A percentile compares a stretch with the other conserved stretches of the same genome.
phyloP scores from a whole-genome alignment of 2,113 vertebrate genomes.

The Columba janthina region DNA sequence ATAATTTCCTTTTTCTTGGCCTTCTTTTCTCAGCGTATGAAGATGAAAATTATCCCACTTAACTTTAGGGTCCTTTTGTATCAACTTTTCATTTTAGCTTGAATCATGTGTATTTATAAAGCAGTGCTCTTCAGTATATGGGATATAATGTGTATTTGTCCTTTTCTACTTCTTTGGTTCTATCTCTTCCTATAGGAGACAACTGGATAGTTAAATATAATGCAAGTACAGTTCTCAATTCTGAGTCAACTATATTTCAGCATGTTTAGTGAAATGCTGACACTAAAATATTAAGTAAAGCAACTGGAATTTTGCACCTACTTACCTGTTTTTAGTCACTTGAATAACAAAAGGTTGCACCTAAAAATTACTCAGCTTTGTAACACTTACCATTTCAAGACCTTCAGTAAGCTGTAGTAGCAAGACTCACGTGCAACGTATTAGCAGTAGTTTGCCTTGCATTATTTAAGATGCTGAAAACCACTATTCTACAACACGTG shows the following conservation, averaged over 20 bases:
- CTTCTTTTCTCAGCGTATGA: neutral
- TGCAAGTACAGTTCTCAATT: neutral
- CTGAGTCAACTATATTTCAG: neutral
- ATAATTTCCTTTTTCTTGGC: neutral
- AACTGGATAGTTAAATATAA: neutral
- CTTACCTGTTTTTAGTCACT: neutral
- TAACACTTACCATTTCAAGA: neutral
- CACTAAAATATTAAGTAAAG: neutral
- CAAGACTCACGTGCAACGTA: neutral
- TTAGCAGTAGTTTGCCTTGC: neutral
- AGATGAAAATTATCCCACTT: neutral
- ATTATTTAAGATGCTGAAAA: neutral
- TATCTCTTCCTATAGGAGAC: neutral
- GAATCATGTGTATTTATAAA: neutral
- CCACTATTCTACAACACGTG: neutral
- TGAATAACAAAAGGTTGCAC: neutral
- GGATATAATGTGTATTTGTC: neutral
- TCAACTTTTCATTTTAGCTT: neutral
- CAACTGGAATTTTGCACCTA: neutral
- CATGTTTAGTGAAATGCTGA: neutral
- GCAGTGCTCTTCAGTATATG: neutral
- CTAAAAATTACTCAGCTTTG: neutral
- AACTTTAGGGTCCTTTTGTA: neutral
- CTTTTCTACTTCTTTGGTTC: neutral
- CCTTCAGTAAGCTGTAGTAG: neutral